Evolutionary conservation across 2,113 vertebrate genomes (phyloP), one percentile per base, ranked within the genome.

Genomic region (Macquaria australasica): DNA sequence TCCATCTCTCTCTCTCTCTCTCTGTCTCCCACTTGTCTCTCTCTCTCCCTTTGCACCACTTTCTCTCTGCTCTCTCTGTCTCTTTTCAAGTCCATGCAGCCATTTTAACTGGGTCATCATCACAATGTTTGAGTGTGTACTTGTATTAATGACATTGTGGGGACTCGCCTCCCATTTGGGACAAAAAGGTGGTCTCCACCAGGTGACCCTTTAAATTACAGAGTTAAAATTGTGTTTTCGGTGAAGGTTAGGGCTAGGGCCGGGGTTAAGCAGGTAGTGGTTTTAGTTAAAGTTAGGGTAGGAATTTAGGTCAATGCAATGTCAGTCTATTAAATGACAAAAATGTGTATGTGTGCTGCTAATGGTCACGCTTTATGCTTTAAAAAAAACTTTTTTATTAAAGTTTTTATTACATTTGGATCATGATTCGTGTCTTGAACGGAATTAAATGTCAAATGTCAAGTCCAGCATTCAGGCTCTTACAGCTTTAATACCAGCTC

Each of bases 51-150:
- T 77, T 89, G 67, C 81, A 69, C 21, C 87, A 77, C 62, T 83
- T 0, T 51, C 31, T 77, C 63, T 66, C 56, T 59, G 15, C 69
- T 59, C 64, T 58, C 41, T 39, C 39, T 74, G 4, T 63, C 16
- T 16, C 12, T 69, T 63, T 60, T 79, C 15, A 12, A 20, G 51
- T 77, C 31, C 51, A 34, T 62, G 72, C 80, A 86, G 81, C 55
- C 73, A 71, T 87, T 86, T 79, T 67, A 87, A 63, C 70, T 87
- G 71, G 82, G 75, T 84, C 85, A 58, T 39, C 50, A n/a, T 74
- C 56, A 21, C 43, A 0, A 0, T 14, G 6, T 34, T 21, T 68
- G 9, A 41, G 16, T 8, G 21, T 45, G 23, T 7, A 2, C 37
- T 60, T 20, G 55, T 45, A 14, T 60, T 23, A 31, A 25, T 62